Percentiles rank a stretch among this genome's conserved stretches.
These are phyloP conservation scores for Rhamnusium bicolor DNA, from an alignment of 2,888 invertebrate species.

Conservation along the genomic window DNA sequence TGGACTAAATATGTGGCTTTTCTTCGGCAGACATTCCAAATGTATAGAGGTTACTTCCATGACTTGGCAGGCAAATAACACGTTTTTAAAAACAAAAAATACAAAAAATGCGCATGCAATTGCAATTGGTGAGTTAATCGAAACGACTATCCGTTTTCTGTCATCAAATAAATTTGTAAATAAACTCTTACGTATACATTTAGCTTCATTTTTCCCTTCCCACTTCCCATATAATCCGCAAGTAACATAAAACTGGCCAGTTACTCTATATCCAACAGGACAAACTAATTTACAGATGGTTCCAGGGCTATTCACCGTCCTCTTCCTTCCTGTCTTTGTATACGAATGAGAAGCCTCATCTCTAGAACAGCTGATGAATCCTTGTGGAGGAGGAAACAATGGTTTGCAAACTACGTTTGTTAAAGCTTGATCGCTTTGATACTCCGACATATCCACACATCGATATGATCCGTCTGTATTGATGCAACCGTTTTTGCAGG, in stretches of 20 bases:
- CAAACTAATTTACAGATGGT: slow-evolving; percentile 72
- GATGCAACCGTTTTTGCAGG: slow-evolving; percentile 73
- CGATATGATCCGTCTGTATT: slow-evolving; percentile 79
- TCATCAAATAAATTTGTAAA: neutral
- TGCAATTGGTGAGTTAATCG: too few relatives aligned
- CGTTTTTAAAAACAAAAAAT: too few relatives aligned
- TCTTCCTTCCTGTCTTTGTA: slow-evolving; percentile 62
- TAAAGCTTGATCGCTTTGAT: slow-evolving; percentile 55
- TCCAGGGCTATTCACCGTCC: slow-evolving; percentile 70
- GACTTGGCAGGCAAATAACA: too few relatives aligned
- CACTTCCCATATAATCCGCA: slow-evolving; percentile 71
- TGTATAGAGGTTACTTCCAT: too few relatives aligned
- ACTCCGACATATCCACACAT: slow-evolving; percentile 63
- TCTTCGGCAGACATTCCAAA: too few relatives aligned
- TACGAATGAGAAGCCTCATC: slow-evolving; percentile 51
- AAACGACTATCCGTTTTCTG: too few relatives aligned
- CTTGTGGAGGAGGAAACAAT: slow-evolving; percentile 70
- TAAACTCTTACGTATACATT: slow-evolving; percentile 70
- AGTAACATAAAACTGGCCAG: slow-evolving; percentile 70
- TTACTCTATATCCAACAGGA: slow-evolving; percentile 69
- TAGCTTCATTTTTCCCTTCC: slow-evolving; percentile 70
- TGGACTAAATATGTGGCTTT: too few relatives aligned
- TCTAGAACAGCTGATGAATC: slow-evolving; percentile 71
- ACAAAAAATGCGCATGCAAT: too few relatives aligned
- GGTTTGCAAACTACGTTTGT: slow-evolving; percentile 64